Base-by-base conservation (phyloP, 2,888 invertebrate species). In the Dugesia japonica region DNA sequence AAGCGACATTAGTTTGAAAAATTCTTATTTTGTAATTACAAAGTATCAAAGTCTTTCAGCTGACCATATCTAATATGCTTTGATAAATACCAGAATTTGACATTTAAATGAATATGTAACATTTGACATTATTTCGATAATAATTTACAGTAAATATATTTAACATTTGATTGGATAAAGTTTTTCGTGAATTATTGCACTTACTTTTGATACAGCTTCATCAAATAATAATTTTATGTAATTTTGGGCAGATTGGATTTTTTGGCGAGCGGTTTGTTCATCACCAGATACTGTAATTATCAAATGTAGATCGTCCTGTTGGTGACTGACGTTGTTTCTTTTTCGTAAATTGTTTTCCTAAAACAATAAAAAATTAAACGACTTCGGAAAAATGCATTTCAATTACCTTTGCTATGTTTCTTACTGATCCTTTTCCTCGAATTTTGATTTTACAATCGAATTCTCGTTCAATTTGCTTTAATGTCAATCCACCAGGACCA, bases 51-150 rank as follows among this genome's bases (percentile, higher is more conserved):
- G n/a, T 56, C 56, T n/a, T 56, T 56, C 56, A 56, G n/a, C 56
- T 56, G 56, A 56, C 56, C 56, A 56, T n/a, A 56, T 56, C n/a
- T 4, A 31, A 56, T n/a, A 23, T 13, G 56, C 56, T 38, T 38
- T 38, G 23, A 7, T 56, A 56, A 56, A 56, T 56, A n/a, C 56
- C 56, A 56, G 15, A 26, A 33, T 26, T 33, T 75, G n/a, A 78
- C 42, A 71, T n/a, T 74, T 73, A 26, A 26, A 77, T 4, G 4
- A 1, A n/a, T 20, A 4, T 56, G 56, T n/a, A 56, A 23, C n/a
- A 20, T 56, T 56, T 20, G 9, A 56, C 9, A 56, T 4, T 9
- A 56, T 13, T 56, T 56, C 17, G 56, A 56, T 56, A 56, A 56
- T 20, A 56, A 4, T 56, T 56, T 20, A 13, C 56, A n/a, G 17